These are phyloP conservation scores for Pollenia labialis DNA, from an alignment of 2,888 invertebrate species.

Conservation along the genomic window DNA sequence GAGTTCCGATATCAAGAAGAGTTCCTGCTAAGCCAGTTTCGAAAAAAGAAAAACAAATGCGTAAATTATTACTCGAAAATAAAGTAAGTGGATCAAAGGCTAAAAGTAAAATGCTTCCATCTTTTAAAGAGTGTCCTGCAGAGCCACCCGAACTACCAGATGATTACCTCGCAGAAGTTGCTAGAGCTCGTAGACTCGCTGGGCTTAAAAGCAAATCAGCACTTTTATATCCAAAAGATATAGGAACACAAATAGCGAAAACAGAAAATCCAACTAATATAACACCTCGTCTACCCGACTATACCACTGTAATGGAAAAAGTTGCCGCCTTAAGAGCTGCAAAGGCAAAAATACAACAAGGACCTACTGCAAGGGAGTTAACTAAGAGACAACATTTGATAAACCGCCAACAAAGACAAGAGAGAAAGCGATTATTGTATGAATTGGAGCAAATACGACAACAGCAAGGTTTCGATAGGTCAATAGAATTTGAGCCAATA, in stretches of 20 bases:
- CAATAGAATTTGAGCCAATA: background rate
- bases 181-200: conserved; percentile 45
- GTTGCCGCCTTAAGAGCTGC: conserved; percentile 2
- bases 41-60: conserved; percentile 15
- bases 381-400: conserved; percentile 39
- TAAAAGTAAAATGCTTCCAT: background rate
- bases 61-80: conserved; percentile 9
- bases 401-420: conserved; percentile 45
- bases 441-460: conserved; percentile 25
- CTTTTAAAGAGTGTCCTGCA: conserved; percentile 10
- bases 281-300: conserved; percentile 11
- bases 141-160: conserved; percentile 20
- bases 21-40: background rate
- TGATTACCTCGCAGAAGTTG: conserved; percentile 35
- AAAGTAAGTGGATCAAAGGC: background rate
- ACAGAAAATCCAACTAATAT: no score
- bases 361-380: conserved; percentile 40
- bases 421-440: conserved; percentile 18
- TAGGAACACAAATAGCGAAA: no score
- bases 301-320: conserved; percentile 40
- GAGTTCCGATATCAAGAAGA: conserved; percentile 28
- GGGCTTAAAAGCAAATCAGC: conserved; percentile 28
- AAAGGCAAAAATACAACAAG: conserved; percentile 8
- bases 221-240: background rate
- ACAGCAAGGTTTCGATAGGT: background rate